These are phyloP conservation scores for Tribolium castaneum DNA, from an alignment of 1,140 invertebrate genomes.

Conservation along the genomic window DNA sequence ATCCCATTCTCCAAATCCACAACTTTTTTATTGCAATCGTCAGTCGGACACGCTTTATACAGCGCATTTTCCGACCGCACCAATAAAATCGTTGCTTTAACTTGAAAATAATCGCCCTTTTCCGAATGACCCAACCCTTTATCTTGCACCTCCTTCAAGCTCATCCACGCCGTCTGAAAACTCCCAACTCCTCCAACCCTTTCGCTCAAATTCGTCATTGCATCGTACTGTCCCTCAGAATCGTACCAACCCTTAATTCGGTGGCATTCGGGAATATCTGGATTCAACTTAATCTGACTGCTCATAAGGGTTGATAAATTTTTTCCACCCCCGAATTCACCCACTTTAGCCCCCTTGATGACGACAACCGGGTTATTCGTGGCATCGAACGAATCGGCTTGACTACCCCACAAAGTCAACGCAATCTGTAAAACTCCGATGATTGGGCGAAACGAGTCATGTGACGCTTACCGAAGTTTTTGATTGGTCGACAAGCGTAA, in stretches of 20 bases:
- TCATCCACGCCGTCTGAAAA: conserved; percentile 71
- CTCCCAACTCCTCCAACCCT: conserved; percentile 65
- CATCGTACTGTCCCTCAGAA: conserved; percentile 73
- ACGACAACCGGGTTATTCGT: conserved; percentile 82
- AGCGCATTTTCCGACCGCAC: conserved; percentile 82
- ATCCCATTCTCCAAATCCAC: conserved; percentile 88
- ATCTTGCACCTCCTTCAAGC: conserved; percentile 77
- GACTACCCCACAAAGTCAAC: conserved; percentile 81
- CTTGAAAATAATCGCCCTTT: conserved; percentile 82
- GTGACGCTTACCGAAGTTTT: conserved; percentile 76
- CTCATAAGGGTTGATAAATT: conserved; percentile 70
- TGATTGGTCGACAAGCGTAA: conserved; percentile 88
- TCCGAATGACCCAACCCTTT: conserved; percentile 73
- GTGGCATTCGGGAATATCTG: conserved; percentile 89
- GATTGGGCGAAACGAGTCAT: neutral
- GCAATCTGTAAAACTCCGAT: conserved; percentile 65
- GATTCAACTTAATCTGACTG: conserved; percentile 81
- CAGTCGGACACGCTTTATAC: conserved; percentile 90
- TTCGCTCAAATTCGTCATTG: conserved; percentile 74
- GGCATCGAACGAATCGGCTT: conserved; percentile 88
- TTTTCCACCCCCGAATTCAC: conserved; percentile 82
- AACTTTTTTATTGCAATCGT: conserved; percentile 93
- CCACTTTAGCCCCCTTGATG: conserved; percentile 80
- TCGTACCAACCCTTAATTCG: conserved; percentile 92
- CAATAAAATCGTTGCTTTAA: conserved; percentile 76